Conservation (phyloP, 2,888 invertebrate genomes). For the Dexiosoma caninum region DNA sequence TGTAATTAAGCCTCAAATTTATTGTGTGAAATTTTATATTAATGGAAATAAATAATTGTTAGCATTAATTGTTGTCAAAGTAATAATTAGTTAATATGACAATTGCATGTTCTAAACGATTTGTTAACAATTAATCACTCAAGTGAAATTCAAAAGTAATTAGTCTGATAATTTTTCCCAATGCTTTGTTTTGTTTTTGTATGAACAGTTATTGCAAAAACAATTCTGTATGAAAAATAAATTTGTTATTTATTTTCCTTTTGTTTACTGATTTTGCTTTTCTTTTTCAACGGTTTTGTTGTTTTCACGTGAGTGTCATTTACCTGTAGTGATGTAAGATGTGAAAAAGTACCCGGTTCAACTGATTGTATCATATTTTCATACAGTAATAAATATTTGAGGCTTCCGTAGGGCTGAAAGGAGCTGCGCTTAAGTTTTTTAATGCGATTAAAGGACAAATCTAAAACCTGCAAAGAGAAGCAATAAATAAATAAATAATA, state of each 20-base stretch:
- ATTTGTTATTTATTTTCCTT: neutral
- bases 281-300: neutral
- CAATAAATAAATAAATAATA: no score
- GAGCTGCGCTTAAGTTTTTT: conserved; percentile 74
- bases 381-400: conserved; percentile 75
- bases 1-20: conserved; percentile 37
- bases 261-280: neutral
- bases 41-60: neutral
- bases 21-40: conserved; percentile 23
- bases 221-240: neutral
- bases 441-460: conserved; percentile 77
- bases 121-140: conserved; percentile 50
- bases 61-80: neutral
- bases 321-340: conserved; percentile 76
- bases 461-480: conserved; percentile 74
- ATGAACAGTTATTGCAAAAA: conserved; percentile 7
- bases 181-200: neutral
- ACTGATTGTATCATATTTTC: conserved; percentile 78
- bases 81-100: conserved; percentile 53
- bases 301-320: conserved; percentile 35
- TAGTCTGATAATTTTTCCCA: conserved; percentile 31
- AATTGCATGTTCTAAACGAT: conserved; percentile 58
- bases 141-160: conserved; percentile 9
- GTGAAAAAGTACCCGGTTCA: conserved; percentile 75
- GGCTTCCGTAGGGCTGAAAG: conserved; percentile 73